These are phyloP conservation scores for Archivesica marissinica DNA, from an alignment of 1,140 invertebrate genomes.

Conservation along the genomic window DNA sequence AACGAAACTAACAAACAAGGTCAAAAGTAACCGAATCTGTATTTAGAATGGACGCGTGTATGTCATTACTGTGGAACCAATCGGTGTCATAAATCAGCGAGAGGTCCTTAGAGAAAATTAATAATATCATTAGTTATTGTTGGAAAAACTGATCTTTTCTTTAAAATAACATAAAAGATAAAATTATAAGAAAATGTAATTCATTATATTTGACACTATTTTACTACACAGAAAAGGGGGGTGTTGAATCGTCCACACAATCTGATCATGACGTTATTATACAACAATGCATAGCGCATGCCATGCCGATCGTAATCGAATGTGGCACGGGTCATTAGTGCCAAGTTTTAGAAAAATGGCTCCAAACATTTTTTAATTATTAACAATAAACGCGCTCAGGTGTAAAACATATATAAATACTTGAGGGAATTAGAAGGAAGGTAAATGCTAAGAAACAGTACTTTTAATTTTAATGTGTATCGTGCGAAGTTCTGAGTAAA, in stretches of 20 bases:
- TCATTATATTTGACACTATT: conserved; percentile 46
- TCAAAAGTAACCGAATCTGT: too few relatives aligned
- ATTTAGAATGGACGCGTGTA: too few relatives aligned
- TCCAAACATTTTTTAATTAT: conserved; percentile 18
- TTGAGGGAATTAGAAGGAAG: background rate
- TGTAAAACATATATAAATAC: conserved; percentile 12
- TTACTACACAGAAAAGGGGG: background rate
- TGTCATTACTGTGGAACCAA: background rate
- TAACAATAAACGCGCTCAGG: conserved; percentile 3
- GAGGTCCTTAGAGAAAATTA: background rate
- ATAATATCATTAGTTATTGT: background rate
- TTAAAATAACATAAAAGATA: background rate
- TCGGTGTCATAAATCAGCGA: background rate
- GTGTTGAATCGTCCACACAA: background rate
- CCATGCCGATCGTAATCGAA: conserved; percentile 20
- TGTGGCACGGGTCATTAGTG: conserved; percentile 36
- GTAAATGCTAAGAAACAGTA: conserved; percentile 1
- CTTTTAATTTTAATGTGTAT: background rate
- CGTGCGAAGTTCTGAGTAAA: background rate
- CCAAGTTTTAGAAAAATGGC: conserved; percentile 37
- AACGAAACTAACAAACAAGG: too few relatives aligned
- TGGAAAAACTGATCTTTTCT: background rate
- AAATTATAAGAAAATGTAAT: background rate
- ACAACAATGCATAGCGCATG: conserved; percentile 22
- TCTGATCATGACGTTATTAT: conserved; percentile 1